Conservation (phyloP, 2,113 vertebrate species). For the Oreotrochilus melanogaster region DNA sequence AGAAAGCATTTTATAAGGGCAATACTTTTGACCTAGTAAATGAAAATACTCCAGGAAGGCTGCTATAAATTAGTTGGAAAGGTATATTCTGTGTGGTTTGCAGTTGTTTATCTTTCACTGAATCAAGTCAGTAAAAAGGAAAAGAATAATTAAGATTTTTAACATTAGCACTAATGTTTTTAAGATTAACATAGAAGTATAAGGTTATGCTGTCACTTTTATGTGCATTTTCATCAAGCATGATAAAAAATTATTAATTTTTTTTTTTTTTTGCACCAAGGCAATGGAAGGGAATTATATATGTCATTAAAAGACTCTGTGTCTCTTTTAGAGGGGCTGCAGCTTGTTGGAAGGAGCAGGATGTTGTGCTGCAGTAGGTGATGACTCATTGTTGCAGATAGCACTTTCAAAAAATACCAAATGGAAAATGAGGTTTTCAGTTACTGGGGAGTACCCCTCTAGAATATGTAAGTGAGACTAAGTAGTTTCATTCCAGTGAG, state of each 20-base stretch:
- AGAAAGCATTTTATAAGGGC: not conserved
- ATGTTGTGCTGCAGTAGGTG: slow-evolving; percentile 71
- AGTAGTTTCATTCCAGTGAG: not conserved
- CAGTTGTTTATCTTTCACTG: not conserved
- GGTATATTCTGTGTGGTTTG: not conserved
- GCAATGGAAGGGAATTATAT: not conserved
- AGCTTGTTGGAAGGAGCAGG: slow-evolving; percentile 33
- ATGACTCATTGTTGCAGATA: slow-evolving; percentile 82
- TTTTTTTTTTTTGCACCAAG: not conserved
- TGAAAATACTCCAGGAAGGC: not conserved
- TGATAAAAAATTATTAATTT: not conserved
- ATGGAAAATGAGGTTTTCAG: slow-evolving; percentile 44
- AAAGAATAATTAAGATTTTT: not conserved
- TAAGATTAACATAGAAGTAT: not conserved
- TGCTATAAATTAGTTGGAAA: not conserved
- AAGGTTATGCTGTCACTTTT: not conserved
- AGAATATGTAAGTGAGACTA: not conserved
- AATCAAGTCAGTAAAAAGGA: not conserved
- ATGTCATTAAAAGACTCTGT: slow-evolving; percentile 7
- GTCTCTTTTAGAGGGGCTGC: slow-evolving; percentile 29
- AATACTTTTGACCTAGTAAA: not conserved
- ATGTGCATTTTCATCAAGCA: slow-evolving; percentile 7
- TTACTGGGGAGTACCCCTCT: not conserved
- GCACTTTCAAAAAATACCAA: slow-evolving; percentile 41
- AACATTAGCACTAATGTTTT: not conserved